Evolutionary conservation across 2,888 invertebrate species (phyloP), one percentile per base, ranked within the genome.

Genomic region (Trissolcus brochymenae): DNA sequence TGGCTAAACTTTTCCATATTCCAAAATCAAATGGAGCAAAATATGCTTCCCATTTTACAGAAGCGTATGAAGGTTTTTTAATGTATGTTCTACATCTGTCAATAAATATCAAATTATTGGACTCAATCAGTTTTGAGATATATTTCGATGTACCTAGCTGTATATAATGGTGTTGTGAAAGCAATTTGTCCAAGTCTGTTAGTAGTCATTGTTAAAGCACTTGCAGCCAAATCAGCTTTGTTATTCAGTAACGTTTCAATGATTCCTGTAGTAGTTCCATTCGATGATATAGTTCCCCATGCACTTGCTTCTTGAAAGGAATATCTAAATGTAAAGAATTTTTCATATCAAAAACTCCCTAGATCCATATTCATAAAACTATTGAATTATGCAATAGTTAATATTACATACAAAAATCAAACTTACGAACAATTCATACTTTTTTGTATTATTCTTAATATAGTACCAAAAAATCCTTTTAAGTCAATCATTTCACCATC

Each of bases 361-460:
- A n/a, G n/a, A n/a, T n/a, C n/a, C n/a, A n/a, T n/a, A n/a, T n/a
- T n/a, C n/a, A n/a, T n/a, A n/a, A n/a, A n/a, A n/a, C n/a, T n/a
- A n/a, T n/a, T n/a, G n/a, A n/a, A n/a, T n/a, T n/a, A n/a, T n/a
- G n/a, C n/a, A n/a, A n/a, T n/a, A n/a, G n/a, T n/a, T n/a, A n/a
- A n/a, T n/a, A n/a, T n/a, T n/a, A n/a, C n/a, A n/a, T n/a, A n/a
- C n/a, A n/a, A n/a, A n/a, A n/a, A 29, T 7, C 6, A 29, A 29
- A 80, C 87, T 87, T 75, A 88, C 88, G 87, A 85, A 86, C 87
- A 88, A 79, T 89, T 89, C 82, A 88, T 82, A 65, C 82, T 84
- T 35, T 87, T 81, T 49, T 85, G 60, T 55, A 89, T 82, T 29
- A 89, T 80, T 40, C 84, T 74, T 53, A 89, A 74, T 7, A 89